These are phyloP conservation scores for Triplophysa siluroides DNA, from an alignment of 2,113 vertebrate genomes.

Conservation along the genomic window DNA sequence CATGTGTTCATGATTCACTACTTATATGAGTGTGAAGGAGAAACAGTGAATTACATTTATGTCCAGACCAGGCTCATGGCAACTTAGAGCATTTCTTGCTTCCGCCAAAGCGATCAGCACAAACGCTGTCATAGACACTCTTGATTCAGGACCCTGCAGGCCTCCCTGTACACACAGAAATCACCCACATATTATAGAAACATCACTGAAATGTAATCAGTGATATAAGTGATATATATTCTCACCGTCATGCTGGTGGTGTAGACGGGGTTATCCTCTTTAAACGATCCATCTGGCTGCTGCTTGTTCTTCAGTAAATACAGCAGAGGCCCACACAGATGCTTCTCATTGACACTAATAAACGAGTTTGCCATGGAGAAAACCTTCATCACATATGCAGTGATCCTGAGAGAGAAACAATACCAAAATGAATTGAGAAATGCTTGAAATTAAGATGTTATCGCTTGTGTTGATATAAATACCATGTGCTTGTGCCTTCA, in stretches of 20 bases:
- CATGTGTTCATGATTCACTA: not conserved
- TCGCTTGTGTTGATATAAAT: slow-evolving; percentile 3
- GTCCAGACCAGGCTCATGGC: slow-evolving; percentile 65
- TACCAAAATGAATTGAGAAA: not conserved
- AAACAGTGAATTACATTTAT: slow-evolving; percentile 29
- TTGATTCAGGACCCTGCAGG: slow-evolving; percentile 62
- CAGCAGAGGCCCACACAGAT: slow-evolving; percentile 82
- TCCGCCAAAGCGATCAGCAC: slow-evolving; percentile 81
- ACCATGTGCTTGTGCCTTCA: slow-evolving; percentile 78
- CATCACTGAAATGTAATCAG: no score
- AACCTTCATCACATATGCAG: slow-evolving; percentile 89
- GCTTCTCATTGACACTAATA: slow-evolving; percentile 62
- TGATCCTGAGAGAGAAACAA: slow-evolving; percentile 76
- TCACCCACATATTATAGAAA: not conserved
- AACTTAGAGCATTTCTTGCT: slow-evolving; percentile 63
- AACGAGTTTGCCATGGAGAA: slow-evolving; percentile 81
- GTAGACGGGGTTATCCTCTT: slow-evolving; percentile 80
- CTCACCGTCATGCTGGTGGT: slow-evolving; percentile 71
- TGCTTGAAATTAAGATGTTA: not conserved
- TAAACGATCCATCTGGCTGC: slow-evolving; percentile 68
- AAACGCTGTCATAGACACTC: slow-evolving; percentile 83
- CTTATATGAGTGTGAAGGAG: not conserved
- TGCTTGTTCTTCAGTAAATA: slow-evolving; percentile 84
- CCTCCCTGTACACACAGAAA: slow-evolving; percentile 76
- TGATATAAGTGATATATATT: no score